Base-by-base conservation (phyloP, 2,797 vertebrate species). In the Orientallactaga sibirica region DNA sequence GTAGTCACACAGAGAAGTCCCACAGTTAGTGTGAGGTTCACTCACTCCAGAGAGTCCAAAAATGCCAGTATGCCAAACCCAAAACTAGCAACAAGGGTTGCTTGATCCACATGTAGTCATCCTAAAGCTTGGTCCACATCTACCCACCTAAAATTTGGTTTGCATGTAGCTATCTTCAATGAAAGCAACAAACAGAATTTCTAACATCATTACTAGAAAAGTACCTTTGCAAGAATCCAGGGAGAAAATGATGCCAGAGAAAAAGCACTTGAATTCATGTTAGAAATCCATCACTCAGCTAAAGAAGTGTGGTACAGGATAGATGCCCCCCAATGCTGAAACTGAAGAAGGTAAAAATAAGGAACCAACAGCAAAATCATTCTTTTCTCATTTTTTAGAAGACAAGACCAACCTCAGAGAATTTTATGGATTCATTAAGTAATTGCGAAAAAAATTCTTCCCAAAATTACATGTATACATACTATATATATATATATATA, bases 401-500 rank as follows among this genome's bases (percentile, higher is more conserved):
- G 67, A 0, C 41, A 87, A 75, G 55, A 77, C 55, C 22, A 8
- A 82, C 3, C 15, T 82, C 62, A 70, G 22, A 82, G 24, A 62
- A 43, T n/a, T 83, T 86, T 88, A 29, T 93, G 43, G 0, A 86
- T 80, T 93, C 22, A 92, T 77, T 90, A 86, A 93, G 77, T 66
- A 73, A 82, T 29, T 81, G 86, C 10, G 2, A 67, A 41, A 62
- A 64, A 70, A 93, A 20, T 85, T 18, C 6, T 86, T 62, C 12
- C 27, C 90, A 83, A 75, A 68, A 61, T 90, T 15, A 25, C 19
- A 58, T 64, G 3, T 19, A 3, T n/a, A 37, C 24, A 43, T 15
- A 25, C 64, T 18, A 5, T n/a, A 37, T 29, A 43, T 19, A 25
- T 70, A 29, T 41, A 43, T 68, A 37, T 18, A 76, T 82, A 8